Base-by-base conservation (phyloP, 1,140 invertebrate genomes). In the Coboldia fuscipes region DNA sequence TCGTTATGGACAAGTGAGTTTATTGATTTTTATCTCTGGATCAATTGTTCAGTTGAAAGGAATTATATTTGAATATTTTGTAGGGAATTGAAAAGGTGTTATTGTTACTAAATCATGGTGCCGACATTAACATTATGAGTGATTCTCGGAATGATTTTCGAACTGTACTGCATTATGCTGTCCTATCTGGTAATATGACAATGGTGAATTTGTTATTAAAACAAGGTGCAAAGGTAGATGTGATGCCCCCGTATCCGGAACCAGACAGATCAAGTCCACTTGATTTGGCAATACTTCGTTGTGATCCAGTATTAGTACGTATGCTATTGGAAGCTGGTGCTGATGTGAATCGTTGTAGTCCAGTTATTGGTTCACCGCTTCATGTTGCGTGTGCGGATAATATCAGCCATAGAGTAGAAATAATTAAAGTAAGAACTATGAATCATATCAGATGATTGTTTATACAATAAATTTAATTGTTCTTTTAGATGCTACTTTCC, bases 331-430 rank as follows among this genome's bases (percentile, higher is more conserved):
- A 63, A 46, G 66, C 74, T 54, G 70, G 73, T 83, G 78, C 82
- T 1, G 62, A 83, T 42, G 75, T 83, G 3, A 86, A 86, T 42
- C 70, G 75, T 6, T 73, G 71, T 9, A 82, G 79, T 10, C 76
- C 78, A 2, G 75, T 85, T 35, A 80, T 85, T 40, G 81, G 82
- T 6, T 77, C 79, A 0, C 73, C 84, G 0, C 61, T 90, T 6
- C 83, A 89, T 54, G 76, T 89, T 5, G 83, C 80, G 0, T 82
- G 80, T 48, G 76, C 80, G 1, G 81, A 86, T 45, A 76, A 74
- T 37, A 75, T 86, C 32, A 62, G 66, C 2, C 77, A 83, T 42
- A 64, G 72, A 38, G 57, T 69, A 41, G 65, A 74, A 51, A 73
- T 75, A 16, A 50, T 74, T 32, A 54, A 58, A 41, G 60, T 61